These are phyloP conservation scores for Trogon surrucura DNA, from an alignment of 2,113 vertebrate species.

Conservation along the genomic window DNA sequence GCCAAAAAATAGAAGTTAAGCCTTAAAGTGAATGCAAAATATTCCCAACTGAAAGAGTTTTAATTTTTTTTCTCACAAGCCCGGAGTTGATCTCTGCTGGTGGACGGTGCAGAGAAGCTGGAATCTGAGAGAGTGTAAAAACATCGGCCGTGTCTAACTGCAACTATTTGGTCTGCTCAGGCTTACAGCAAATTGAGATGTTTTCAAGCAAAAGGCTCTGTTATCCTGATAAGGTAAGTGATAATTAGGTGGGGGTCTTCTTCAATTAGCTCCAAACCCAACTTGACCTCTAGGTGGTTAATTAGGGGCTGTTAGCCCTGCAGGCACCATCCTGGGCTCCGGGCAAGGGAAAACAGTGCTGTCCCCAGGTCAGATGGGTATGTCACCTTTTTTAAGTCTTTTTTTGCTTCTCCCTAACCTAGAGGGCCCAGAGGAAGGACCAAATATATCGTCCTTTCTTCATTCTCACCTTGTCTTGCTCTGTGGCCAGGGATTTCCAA, in stretches of 20 bases:
- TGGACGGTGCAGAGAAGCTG: neutral
- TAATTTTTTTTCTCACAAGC: neutral
- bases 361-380: neutral
- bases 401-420: neutral
- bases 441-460: accelerated
- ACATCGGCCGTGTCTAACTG: neutral
- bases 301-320: neutral
- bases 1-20: neutral
- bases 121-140: neutral
- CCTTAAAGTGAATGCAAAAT: neutral
- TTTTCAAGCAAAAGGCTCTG: neutral
- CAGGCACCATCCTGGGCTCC: neutral
- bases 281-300: neutral
- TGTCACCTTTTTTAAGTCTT: accelerated
- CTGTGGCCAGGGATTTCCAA: neutral
- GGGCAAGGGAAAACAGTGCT: accelerated
- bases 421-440: neutral
- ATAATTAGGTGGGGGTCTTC: neutral
- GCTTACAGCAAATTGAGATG: neutral
- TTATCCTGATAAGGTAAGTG: neutral
- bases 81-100: neutral
- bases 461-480: neutral
- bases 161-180: neutral
- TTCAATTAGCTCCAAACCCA: neutral
- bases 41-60: neutral